These are phyloP conservation scores for Drosophila trapezifrons DNA, from an alignment of 1,140 invertebrate species.

Conservation along the genomic window DNA sequence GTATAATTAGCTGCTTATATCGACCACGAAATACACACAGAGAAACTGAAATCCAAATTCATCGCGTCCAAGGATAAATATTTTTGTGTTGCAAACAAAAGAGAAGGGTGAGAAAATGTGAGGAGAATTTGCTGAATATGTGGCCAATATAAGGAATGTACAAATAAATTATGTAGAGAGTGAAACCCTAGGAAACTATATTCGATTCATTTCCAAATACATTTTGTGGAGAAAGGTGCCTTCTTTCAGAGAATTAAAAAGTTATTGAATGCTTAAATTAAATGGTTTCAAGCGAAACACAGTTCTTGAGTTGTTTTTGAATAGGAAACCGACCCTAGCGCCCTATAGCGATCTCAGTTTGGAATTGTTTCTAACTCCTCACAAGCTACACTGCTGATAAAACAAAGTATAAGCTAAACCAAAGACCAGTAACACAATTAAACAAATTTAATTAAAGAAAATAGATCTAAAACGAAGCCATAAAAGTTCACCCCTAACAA, in stretches of 20 bases:
- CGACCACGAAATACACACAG: conserved; percentile 27
- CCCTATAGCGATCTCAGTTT: conserved; percentile 19
- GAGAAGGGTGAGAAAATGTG: conserved; percentile 17
- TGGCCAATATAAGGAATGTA: conserved; percentile 61
- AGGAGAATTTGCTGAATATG: conserved; percentile 47
- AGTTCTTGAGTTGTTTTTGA: conserved; percentile 21
- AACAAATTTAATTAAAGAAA: conserved; percentile 5
- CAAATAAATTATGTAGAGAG: conserved; percentile 38
- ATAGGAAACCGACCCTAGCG: conserved; percentile 6
- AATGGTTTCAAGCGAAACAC: conserved; percentile 53
- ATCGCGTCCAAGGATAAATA: conserved; percentile 43
- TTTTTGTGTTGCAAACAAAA: conserved; percentile 27
- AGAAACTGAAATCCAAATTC: conserved; percentile 32
- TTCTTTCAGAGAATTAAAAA: conserved; percentile 40
- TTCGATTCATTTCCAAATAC: conserved; percentile 31
- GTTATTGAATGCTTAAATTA: conserved; percentile 46
- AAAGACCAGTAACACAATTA: conserved; percentile 41
- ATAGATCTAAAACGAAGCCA: conserved; percentile 26
- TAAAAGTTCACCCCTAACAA: conserved; percentile 20
- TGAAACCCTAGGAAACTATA: conserved; percentile 34
- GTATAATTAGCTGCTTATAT: conserved; percentile 43
- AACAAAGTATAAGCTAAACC: conserved; percentile 38
- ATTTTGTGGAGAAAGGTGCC: conserved; percentile 40
- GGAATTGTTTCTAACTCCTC: conserved; percentile 42
- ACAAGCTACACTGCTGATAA: conserved; percentile 60